Conservation (phyloP, 2,113 vertebrate genomes). For the Pluvialis apricaria region DNA sequence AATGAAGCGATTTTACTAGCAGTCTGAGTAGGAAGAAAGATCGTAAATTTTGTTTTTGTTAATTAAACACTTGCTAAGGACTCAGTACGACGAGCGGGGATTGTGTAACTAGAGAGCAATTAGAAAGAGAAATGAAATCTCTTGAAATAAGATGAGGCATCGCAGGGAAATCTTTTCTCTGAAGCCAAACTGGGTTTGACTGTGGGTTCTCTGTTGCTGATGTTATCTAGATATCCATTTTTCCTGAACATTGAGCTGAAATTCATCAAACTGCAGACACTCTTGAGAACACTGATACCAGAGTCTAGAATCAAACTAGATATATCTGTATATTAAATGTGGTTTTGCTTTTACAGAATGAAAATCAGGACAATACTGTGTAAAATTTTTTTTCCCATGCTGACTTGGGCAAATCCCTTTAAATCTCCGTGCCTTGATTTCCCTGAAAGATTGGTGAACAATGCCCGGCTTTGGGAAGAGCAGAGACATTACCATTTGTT, state of each 20-base stretch:
- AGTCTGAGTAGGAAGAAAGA: not conserved
- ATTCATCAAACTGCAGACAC: not conserved
- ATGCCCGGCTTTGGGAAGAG: not conserved
- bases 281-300: not conserved
- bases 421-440: not conserved
- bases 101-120: conserved; percentile 24
- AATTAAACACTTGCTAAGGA: conserved; percentile 42
- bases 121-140: conserved; percentile 28
- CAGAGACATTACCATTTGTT: not conserved
- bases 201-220: not conserved
- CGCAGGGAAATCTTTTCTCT: conserved; percentile 35
- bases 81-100: not conserved
- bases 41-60: conserved; percentile 20
- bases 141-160: not conserved
- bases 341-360: not conserved
- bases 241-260: not conserved
- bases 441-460: not conserved
- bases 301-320: not conserved
- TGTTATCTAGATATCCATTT: not conserved
- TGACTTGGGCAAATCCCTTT: not conserved
- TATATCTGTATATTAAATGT: not conserved
- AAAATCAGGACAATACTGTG: not conserved
- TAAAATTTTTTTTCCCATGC: not conserved
- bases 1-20: not conserved
- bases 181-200: not conserved